Conservation (phyloP, 2,888 invertebrate genomes). For the Toxonevra muliebris region DNA sequence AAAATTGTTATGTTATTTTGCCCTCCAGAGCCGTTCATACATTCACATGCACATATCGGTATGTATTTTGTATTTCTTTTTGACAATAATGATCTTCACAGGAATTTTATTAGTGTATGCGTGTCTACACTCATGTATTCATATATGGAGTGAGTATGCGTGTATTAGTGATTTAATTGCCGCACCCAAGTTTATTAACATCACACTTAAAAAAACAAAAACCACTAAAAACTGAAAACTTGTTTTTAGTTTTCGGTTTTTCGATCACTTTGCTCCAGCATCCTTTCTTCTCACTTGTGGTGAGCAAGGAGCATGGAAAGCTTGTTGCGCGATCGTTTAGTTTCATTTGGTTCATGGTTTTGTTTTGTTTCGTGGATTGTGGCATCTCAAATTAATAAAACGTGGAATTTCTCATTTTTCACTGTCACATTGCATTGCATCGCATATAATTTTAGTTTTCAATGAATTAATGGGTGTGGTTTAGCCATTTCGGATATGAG, state of each 20-base stretch:
- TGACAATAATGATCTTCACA: neutral
- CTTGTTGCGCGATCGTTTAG: too few relatives aligned
- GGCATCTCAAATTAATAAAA: conserved; percentile 8
- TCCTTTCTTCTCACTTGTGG: too few relatives aligned
- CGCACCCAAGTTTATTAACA: conserved; percentile 27
- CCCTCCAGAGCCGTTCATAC: too few relatives aligned
- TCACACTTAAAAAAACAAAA: neutral
- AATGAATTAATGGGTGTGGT: neutral
- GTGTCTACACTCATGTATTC: neutral
- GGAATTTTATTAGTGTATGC: neutral
- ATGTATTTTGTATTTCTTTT: neutral
- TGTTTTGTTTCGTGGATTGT: too few relatives aligned
- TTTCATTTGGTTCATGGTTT: too few relatives aligned
- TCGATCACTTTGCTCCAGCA: neutral
- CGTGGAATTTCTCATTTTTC: conserved; percentile 18
- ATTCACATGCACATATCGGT: too few relatives aligned
- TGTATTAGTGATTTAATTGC: conserved; percentile 34
- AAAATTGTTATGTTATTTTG: too few relatives aligned
- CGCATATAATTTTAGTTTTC: too few relatives aligned
- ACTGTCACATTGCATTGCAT: conserved; percentile 2
- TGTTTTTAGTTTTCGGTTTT: conserved; percentile 10
- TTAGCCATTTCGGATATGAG: too few relatives aligned
- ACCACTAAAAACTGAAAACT: neutral
- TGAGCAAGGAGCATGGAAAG: too few relatives aligned
- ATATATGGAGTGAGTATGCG: neutral